Percentiles rank a stretch among this genome's conserved stretches.
Evolutionary conservation across 2,113 vertebrate species (phyloP).

Genomic region (Gymnocephalus cernua): DNA sequence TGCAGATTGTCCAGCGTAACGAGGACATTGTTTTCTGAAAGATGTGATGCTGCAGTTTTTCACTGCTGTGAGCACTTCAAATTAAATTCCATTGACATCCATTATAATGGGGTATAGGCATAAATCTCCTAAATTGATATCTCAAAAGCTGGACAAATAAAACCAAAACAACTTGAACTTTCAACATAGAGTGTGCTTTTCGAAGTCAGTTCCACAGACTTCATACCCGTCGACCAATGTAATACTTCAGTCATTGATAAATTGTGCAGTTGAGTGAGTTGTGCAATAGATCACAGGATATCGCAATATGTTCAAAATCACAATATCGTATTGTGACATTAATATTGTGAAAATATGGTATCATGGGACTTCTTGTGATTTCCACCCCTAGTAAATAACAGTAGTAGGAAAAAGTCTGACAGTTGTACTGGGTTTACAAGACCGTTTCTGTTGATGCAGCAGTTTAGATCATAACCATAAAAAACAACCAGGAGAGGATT

Average conservation of each 20-base stretch:
- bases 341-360: no score
- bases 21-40: background rate
- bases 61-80: background rate
- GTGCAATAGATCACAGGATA: no score
- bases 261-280: no score
- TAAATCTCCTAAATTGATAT: background rate
- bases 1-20: background rate
- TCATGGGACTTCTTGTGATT: no score
- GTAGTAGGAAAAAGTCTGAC: background rate
- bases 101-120: background rate
- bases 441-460: conserved; percentile 30
- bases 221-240: no score
- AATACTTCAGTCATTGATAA: no score
- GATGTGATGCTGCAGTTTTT: background rate
- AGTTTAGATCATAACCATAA: conserved; percentile 26
- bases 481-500: background rate
- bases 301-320: no score
- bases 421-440: background rate
- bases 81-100: background rate
- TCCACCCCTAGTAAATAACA: background rate
- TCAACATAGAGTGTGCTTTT: no score
- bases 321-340: no score
- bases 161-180: no score
- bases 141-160: background rate
- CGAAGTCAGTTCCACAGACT: no score